These are phyloP conservation scores for Lethenteron reissneri DNA, from an alignment of 2,113 vertebrate species.

Conservation along the genomic window DNA sequence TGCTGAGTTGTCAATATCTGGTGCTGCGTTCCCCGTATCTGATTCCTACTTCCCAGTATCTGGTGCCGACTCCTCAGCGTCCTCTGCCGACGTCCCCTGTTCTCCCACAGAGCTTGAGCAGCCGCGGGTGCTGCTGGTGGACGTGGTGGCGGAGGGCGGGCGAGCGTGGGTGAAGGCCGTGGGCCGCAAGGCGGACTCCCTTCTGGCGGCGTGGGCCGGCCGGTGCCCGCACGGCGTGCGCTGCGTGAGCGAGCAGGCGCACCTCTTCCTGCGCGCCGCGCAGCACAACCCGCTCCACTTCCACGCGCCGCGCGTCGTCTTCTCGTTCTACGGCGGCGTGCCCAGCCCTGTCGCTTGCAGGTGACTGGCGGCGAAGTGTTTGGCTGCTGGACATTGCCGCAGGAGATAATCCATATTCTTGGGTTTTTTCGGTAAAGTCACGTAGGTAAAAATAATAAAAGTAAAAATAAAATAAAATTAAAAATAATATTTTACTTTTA, in stretches of 20 bases:
- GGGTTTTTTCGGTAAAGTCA: too few species aligned
- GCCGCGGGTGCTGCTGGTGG: conserved; percentile 55
- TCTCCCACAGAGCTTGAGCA: conserved; percentile 16
- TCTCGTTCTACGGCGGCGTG: conserved; percentile 78
- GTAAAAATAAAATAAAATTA: too few species aligned
- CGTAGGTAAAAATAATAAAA: too few species aligned
- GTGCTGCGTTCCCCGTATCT: too few species aligned
- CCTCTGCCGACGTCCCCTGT: too few species aligned
- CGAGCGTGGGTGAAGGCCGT: conserved; percentile 91
- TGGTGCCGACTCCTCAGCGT: too few species aligned
- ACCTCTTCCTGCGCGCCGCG: conserved; percentile 64
- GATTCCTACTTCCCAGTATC: too few species aligned
- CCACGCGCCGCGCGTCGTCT: conserved; percentile 55
- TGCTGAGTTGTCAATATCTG: too few species aligned
- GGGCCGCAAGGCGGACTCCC: conserved; percentile 69
- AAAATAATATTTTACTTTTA: too few species aligned
- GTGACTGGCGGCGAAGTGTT: background rate
- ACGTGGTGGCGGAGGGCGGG: conserved; percentile 62
- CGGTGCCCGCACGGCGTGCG: conserved; percentile 85
- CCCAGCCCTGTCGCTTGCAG: conserved; percentile 61
- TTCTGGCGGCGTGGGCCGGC: conserved; percentile 62
- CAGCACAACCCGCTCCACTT: conserved; percentile 64
- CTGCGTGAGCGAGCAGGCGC: conserved; percentile 54
- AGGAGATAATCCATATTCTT: too few species aligned
- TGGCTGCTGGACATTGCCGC: too few species aligned